phyloP scores from a whole-genome alignment of 2,797 vertebrate species.

The Sorex maritimensis region DNA sequence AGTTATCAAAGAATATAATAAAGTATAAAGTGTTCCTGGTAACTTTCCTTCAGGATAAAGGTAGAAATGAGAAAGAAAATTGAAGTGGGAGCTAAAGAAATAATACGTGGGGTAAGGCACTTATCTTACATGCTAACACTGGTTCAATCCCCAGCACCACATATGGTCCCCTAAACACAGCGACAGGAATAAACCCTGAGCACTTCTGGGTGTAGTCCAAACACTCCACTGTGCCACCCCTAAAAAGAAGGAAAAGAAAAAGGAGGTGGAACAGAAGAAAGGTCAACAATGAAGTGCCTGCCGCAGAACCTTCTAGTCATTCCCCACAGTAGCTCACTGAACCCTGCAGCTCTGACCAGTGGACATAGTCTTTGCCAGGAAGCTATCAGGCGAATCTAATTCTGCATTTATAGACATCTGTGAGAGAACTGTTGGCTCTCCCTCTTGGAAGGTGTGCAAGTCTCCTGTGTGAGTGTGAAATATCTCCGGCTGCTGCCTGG shows the following conservation, averaged over 20 bases:
- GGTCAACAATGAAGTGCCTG: not conserved
- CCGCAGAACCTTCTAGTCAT: not conserved
- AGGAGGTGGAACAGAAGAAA: not conserved
- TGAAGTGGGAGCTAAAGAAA: no score
- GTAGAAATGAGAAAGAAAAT: not conserved
- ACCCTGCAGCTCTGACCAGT: not conserved
- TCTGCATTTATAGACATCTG: slow-evolving; percentile 63
- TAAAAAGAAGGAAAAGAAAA: not conserved
- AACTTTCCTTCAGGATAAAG: not conserved
- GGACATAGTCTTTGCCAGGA: not conserved
- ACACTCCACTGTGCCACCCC: no score
- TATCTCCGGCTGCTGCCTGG: not conserved
- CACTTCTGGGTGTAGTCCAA: no score
- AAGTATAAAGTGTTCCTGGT: not conserved
- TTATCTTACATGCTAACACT: no score
- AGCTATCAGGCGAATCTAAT: slow-evolving; percentile 21
- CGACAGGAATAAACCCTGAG: no score
- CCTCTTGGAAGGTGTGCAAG: slow-evolving; percentile 50
- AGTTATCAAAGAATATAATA: not conserved
- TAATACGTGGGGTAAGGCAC: no score
- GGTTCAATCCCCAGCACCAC: no score
- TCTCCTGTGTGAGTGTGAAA: slow-evolving; percentile 48
- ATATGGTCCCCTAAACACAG: no score
- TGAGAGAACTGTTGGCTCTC: not conserved
- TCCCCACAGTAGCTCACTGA: not conserved